A percentile compares a stretch with the other conserved stretches of the same genome.
phyloP scores from a whole-genome alignment of 2,113 vertebrate genomes.

The Lynx canadensis region DNA sequence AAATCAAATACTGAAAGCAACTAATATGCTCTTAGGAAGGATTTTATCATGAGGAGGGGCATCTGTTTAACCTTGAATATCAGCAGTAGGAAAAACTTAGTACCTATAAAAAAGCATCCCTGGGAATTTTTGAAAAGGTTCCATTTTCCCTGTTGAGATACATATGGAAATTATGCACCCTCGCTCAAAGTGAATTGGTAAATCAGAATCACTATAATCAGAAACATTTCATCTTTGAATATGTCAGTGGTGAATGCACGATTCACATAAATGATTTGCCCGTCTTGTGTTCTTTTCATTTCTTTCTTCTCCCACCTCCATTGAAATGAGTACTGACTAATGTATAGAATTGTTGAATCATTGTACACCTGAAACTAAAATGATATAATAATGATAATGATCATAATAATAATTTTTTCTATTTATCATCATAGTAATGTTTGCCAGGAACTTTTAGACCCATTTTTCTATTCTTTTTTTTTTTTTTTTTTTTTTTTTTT shows the following conservation, averaged over 20 bases:
- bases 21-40: neutral
- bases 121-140: neutral
- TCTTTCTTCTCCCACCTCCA: neutral
- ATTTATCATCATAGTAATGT: neutral
- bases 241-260: neutral
- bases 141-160: neutral
- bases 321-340: neutral
- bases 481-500: neutral
- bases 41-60: neutral
- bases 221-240: neutral
- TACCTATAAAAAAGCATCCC: neutral
- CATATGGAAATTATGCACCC: neutral
- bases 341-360: neutral
- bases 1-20: conserved; percentile 5
- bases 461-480: neutral
- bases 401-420: neutral
- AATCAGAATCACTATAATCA: conserved; percentile 43
- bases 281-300: neutral
- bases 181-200: neutral
- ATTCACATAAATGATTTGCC: neutral
- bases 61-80: conserved; percentile 24
- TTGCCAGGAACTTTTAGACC: neutral
- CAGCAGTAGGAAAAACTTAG: neutral
- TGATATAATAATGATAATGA: neutral
- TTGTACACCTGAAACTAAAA: neutral